These are phyloP conservation scores for Pilophorus perplexus DNA, from an alignment of 2,888 invertebrate species.

Conservation along the genomic window DNA sequence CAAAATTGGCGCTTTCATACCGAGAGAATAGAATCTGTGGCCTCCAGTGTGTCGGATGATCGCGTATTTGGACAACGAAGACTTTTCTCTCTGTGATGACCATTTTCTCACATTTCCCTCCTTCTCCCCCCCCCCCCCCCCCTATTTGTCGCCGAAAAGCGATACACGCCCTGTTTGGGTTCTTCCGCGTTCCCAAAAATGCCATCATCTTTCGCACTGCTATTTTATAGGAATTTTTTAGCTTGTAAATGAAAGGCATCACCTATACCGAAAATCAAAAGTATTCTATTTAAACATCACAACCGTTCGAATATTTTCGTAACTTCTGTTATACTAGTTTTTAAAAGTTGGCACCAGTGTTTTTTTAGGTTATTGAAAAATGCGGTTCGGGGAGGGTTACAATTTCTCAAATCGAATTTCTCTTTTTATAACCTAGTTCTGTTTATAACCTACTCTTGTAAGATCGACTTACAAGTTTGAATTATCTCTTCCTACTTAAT, in stretches of 20 bases:
- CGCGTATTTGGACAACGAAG: background rate
- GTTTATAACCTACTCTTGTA: no score
- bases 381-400: no score
- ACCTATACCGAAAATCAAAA: constrained; percentile 2
- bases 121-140: background rate
- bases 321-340: no score
- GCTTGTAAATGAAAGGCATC: no score
- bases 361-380: no score
- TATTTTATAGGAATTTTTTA: constrained; percentile 3
- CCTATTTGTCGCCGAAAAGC: background rate
- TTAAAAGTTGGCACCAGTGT: no score
- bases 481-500: no score
- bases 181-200: background rate
- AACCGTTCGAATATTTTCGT: background rate
- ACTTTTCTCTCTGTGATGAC: background rate
- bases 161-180: no score
- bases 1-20: background rate
- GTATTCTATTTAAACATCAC: constrained; percentile 13
- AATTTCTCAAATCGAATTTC: no score
- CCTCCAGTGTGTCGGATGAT: constrained; percentile 19
- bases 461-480: no score
- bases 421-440: no score
- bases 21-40: constrained; percentile 3
- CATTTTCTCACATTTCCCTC: background rate
- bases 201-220: background rate